Percentiles rank a stretch among this genome's conserved stretches.
Conservation (phyloP, 2,113 vertebrate genomes). For the Rattus rattus region DNA sequence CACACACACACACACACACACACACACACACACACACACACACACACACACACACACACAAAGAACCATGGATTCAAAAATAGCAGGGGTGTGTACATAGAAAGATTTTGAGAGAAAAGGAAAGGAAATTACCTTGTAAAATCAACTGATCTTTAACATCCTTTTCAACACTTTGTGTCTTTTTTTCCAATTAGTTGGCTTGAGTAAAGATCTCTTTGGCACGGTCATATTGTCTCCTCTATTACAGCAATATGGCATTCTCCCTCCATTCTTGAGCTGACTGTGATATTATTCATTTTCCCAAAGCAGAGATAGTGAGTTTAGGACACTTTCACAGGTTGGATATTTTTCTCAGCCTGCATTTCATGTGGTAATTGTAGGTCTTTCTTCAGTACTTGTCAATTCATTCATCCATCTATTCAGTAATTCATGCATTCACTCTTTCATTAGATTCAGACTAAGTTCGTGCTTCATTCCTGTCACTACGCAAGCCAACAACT, state of each 20-base stretch:
- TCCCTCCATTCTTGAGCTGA: not conserved
- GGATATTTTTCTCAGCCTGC: not conserved
- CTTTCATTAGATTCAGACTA: not conserved
- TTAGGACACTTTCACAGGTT: not conserved
- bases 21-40: too few relatives aligned
- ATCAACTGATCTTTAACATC: not conserved
- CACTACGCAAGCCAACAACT: not conserved
- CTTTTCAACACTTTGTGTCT: not conserved
- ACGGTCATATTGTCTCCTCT: not conserved
- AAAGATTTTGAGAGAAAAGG: not conserved
- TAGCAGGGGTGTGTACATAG: too few relatives aligned
- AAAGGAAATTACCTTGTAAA: not conserved
- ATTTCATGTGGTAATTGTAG: not conserved
- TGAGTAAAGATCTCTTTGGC: not conserved
- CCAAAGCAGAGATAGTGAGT: not conserved
- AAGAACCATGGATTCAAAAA: not conserved
- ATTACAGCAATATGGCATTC: not conserved
- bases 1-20: too few relatives aligned
- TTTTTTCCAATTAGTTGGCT: not conserved
- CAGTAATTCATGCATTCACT: not conserved
- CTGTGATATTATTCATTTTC: not conserved
- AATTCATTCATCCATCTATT: not conserved
- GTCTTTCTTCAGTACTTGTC: not conserved
- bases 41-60: not conserved
- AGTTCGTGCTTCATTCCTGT: not conserved